phyloP scores from a whole-genome alignment of 2,888 invertebrate genomes.

The Metacarcinus magister region DNA sequence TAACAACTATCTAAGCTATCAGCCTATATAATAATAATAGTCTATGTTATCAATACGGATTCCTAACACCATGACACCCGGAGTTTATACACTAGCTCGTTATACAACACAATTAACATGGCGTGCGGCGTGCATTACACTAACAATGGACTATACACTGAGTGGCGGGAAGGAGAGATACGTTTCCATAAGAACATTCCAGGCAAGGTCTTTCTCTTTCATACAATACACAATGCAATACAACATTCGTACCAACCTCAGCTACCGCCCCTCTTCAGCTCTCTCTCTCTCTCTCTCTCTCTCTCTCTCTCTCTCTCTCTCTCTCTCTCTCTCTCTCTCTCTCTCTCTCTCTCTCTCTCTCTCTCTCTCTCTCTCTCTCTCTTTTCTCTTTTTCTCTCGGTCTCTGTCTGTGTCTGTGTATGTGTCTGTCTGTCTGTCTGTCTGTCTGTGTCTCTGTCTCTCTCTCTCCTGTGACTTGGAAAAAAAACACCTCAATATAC shows the following conservation, averaged over 20 bases:
- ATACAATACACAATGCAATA: background rate
- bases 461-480: constrained; percentile 28
- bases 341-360: background rate
- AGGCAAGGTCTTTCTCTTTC: constrained; percentile 40
- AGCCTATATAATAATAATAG: background rate
- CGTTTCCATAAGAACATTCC: background rate
- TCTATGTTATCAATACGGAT: background rate
- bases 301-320: constrained; percentile 43
- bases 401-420: background rate
- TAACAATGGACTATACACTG: background rate
- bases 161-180: background rate
- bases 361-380: background rate
- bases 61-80: background rate
- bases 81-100: background rate
- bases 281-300: background rate
- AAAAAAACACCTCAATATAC: background rate
- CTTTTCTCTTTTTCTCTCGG: background rate
- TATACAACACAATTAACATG: background rate
- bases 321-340: background rate
- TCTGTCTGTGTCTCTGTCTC: constrained; percentile 51
- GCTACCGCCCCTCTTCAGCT: background rate
- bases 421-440: constrained; percentile 3
- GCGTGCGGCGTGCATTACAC: constrained; percentile 3
- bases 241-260: background rate
- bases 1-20: background rate